phyloP scores from a whole-genome alignment of 2,797 vertebrate species.

The Acanthopagrus latus region DNA sequence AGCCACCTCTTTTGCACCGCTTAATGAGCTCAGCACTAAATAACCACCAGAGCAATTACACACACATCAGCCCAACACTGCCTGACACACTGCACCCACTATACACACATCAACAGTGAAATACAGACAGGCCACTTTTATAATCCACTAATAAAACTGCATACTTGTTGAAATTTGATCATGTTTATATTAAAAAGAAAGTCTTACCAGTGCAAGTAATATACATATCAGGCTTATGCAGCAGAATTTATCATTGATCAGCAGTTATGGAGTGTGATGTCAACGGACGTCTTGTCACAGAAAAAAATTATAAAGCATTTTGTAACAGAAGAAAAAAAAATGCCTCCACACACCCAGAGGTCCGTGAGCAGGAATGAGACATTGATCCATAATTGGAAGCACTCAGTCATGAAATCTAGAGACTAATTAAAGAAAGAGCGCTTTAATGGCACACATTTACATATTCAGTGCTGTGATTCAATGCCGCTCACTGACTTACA shows the following conservation, averaged over 20 bases:
- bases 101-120: slow-evolving; percentile 15
- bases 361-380: slow-evolving; percentile 81
- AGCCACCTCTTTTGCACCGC: slow-evolving; percentile 38
- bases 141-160: slow-evolving; percentile 32
- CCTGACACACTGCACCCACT: slow-evolving; percentile 5
- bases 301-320: slow-evolving; percentile 76
- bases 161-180: slow-evolving; percentile 46
- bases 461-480: slow-evolving; percentile 74
- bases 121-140: slow-evolving; percentile 13
- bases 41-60: slow-evolving; percentile 66
- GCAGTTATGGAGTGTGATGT: slow-evolving; percentile 58
- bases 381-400: slow-evolving; percentile 88
- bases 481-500: slow-evolving; percentile 50
- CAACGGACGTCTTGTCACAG: slow-evolving; percentile 50
- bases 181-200: slow-evolving; percentile 20
- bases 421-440: slow-evolving; percentile 86
- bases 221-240: slow-evolving; percentile 45
- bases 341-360: slow-evolving; percentile 63
- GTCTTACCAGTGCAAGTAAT: slow-evolving; percentile 15
- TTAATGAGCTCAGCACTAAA: slow-evolving; percentile 71
- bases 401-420: slow-evolving; percentile 85
- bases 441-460: slow-evolving; percentile 82
- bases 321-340: slow-evolving; percentile 66
- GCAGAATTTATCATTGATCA: slow-evolving; percentile 72
- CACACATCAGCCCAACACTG: slow-evolving; percentile 37